Conservation (phyloP, 2,113 vertebrate genomes). For the Rhabdomys dilectus region DNA sequence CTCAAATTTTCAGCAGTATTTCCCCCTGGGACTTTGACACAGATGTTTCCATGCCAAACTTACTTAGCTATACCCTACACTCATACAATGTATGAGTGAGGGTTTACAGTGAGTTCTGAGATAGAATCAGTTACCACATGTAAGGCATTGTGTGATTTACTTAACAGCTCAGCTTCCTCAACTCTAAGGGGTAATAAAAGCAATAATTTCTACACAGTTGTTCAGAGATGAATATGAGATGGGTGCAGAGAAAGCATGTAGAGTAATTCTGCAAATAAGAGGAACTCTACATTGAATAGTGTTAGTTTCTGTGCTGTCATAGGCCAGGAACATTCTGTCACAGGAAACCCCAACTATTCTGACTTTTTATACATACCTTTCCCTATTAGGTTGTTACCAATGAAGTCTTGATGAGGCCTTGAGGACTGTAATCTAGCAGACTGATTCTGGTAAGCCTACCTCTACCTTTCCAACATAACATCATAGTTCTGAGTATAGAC, state of each 20-base stretch:
- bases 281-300: slow-evolving; percentile 10
- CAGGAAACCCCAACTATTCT: slow-evolving; percentile 12
- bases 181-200: slow-evolving; percentile 23
- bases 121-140: slow-evolving; percentile 28
- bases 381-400: neutral
- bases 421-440: neutral
- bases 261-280: slow-evolving; percentile 24
- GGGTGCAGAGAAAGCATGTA: slow-evolving; percentile 21
- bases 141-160: slow-evolving; percentile 32
- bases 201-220: slow-evolving; percentile 17
- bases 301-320: slow-evolving; percentile 40
- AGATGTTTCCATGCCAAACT: neutral
- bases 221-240: slow-evolving; percentile 47
- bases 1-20: neutral
- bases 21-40: neutral
- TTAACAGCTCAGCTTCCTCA: slow-evolving; percentile 46
- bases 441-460: slow-evolving; percentile 30
- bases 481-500: slow-evolving; percentile 37
- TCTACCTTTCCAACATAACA: slow-evolving; percentile 3
- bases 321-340: neutral
- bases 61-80: neutral
- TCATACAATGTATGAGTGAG: neutral
- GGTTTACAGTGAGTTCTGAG: slow-evolving; percentile 45
- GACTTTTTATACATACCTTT: slow-evolving; percentile 8
- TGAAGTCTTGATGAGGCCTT: neutral